phyloP scores from a whole-genome alignment of 2,113 vertebrate genomes.

The Caracal caracal region DNA sequence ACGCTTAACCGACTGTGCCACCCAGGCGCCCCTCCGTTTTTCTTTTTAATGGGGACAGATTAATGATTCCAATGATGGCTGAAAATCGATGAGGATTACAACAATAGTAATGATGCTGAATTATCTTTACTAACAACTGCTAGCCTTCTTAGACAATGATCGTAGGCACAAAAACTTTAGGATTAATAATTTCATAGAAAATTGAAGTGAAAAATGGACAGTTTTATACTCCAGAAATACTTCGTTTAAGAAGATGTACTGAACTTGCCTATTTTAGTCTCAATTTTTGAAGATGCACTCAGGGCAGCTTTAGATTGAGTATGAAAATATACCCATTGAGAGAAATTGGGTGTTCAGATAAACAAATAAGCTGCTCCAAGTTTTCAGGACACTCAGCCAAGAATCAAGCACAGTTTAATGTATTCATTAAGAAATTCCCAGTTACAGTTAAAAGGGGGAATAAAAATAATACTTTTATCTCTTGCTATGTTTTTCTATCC shows the following conservation, averaged over 20 bases:
- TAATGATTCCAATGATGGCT: background rate
- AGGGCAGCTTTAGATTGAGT: background rate
- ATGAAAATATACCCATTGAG: background rate
- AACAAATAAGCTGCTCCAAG: background rate
- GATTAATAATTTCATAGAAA: background rate
- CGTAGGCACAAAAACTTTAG: background rate
- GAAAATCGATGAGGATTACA: background rate
- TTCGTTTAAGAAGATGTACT: background rate
- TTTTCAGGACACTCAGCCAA: background rate
- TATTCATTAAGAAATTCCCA: background rate
- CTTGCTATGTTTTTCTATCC: background rate
- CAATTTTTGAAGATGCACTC: background rate
- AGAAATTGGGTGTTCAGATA: background rate
- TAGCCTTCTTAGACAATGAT: background rate
- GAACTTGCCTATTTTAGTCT: background rate
- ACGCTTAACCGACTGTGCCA: no score
- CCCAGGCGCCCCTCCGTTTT: no score
- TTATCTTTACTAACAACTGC: background rate
- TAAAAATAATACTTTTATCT: background rate
- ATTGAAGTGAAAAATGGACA: background rate
- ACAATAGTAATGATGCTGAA: background rate
- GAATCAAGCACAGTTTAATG: conserved; percentile 41
- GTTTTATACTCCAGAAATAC: conserved; percentile 5
- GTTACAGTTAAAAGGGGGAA: background rate
- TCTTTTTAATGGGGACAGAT: background rate